A percentile compares a stretch with the other conserved stretches of the same genome.
Conservation (phyloP, 2,113 vertebrate species). For the Nestor notabilis region DNA sequence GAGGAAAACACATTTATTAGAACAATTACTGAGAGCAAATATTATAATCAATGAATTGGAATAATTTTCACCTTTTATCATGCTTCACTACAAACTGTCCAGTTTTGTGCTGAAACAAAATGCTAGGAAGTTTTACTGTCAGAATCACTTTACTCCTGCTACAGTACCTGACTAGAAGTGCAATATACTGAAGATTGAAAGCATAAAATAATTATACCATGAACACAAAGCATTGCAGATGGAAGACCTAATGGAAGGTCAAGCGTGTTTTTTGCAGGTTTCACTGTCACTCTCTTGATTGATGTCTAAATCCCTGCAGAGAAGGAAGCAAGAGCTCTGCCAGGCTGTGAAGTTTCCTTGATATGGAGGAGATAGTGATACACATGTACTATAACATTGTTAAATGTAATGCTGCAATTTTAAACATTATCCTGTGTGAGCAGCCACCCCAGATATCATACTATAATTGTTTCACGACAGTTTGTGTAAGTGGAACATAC, state of each 20-base stretch:
- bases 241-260: background rate
- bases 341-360: background rate
- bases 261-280: background rate
- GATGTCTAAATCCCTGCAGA: background rate
- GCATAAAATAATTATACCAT: background rate
- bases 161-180: background rate
- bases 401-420: background rate
- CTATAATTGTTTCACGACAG: background rate
- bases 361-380: background rate
- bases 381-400: background rate
- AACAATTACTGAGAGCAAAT: background rate
- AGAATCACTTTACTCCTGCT: background rate
- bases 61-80: background rate
- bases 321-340: background rate
- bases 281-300: background rate
- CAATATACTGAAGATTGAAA: background rate
- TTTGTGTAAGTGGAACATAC: background rate
- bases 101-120: background rate
- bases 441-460: background rate
- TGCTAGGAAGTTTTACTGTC: background rate
- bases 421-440: background rate
- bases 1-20: slow-evolving; percentile 37
- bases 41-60: background rate
- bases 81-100: background rate
- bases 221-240: background rate